These are phyloP conservation scores for Epizoanthus scotinus DNA, from an alignment of 92 coral and sea anemone genomes.

Conservation along the genomic window DNA sequence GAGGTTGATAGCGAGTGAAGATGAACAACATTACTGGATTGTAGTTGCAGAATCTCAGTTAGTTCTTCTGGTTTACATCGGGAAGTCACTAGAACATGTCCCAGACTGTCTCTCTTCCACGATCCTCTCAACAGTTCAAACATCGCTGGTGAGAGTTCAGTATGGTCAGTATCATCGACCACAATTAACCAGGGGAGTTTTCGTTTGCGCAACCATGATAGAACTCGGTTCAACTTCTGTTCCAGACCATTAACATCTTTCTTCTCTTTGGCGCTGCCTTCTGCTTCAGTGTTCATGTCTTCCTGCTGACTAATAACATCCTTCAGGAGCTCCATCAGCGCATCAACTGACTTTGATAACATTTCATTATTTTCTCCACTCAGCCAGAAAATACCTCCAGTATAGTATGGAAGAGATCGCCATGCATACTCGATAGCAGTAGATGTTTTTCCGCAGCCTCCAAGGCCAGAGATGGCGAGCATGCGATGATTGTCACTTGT, in stretches of 20 bases:
- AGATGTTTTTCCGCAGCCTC: constrained; percentile 62
- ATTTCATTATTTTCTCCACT: constrained; percentile 52
- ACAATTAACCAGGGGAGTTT: constrained; percentile 12
- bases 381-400: constrained; percentile 59
- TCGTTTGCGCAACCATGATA: constrained; percentile 19
- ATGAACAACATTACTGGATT: neutral
- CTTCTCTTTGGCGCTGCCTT: neutral
- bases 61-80: constrained; percentile 33
- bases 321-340: neutral
- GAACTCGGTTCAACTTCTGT: neutral
- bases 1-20: neutral
- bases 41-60: neutral
- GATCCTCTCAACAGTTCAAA: constrained; percentile 18
- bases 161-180: constrained; percentile 22
- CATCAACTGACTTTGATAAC: constrained; percentile 16
- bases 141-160: constrained; percentile 15
- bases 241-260: neutral
- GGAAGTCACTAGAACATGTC: constrained; percentile 15
- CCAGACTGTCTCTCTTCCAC: constrained; percentile 8
- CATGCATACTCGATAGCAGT: constrained; percentile 57
- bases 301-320: neutral
- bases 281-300: too few species aligned
- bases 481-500: constrained; percentile 3
- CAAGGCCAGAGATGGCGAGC: constrained; percentile 52
- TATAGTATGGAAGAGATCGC: constrained; percentile 28